Conservation (phyloP, 2,888 invertebrate species). For the Congeria kusceri region DNA sequence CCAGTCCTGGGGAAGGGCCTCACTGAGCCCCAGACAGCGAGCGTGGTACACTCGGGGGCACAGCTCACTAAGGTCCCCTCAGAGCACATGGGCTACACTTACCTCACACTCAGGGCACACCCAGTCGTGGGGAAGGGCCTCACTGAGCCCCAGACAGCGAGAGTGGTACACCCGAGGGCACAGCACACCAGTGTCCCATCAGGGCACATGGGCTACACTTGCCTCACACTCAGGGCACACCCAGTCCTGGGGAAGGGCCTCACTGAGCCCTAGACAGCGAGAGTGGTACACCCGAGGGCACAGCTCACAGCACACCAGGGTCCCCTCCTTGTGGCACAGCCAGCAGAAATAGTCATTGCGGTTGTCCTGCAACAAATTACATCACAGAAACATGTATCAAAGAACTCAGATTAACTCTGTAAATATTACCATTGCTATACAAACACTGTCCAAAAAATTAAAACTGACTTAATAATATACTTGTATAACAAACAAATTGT, state of each 20-base stretch:
- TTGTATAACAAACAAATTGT: no score
- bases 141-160: conserved; percentile 88
- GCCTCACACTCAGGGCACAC: conserved; percentile 94
- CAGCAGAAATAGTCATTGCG: conserved; percentile 93
- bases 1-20: conserved; percentile 90
- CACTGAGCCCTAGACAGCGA: conserved; percentile 88
- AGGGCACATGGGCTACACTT: not conserved
- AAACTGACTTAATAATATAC: no score
- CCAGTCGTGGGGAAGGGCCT: conserved; percentile 84
- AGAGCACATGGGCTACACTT: not conserved
- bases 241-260: conserved; percentile 88
- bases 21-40: conserved; percentile 88
- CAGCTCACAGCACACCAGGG: conserved; percentile 89
- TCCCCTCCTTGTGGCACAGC: conserved; percentile 92
- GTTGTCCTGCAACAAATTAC: conserved; percentile 67
- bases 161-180: conserved; percentile 95
- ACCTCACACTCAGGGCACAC: not conserved
- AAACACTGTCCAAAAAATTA: no score
- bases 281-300: conserved; percentile 95
- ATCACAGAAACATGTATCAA: no score
- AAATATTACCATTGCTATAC: no score
- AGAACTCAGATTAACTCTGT: no score
- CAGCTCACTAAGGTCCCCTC: conserved; percentile 88
- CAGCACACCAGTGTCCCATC: conserved; percentile 87
- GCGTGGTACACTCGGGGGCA: conserved; percentile 95